Evolutionary conservation across 2,113 vertebrate species (phyloP), one percentile per base, ranked within the genome.

Genomic region (Phylloscopus whistleri): DNA sequence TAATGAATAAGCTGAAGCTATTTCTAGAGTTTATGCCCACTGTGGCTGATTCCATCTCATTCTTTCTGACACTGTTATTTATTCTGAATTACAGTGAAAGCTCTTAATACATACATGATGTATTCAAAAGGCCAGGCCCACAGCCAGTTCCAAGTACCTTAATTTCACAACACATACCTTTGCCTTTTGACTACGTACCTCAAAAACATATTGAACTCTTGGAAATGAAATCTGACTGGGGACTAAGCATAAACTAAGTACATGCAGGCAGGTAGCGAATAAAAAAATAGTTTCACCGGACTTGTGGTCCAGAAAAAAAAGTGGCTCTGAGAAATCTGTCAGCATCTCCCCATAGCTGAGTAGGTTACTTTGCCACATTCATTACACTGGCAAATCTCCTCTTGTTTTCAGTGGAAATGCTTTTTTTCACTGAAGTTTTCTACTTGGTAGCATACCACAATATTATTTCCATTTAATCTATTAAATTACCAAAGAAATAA

Each of bases 1-100:
- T 46, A 93, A 85, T 90, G 56, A 91, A 73, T 76, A 86, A 77
- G 81, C 35, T 67, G 43, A 58, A 92, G 75, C 63, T 84, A 53
- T 90, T 95, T 89, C 70, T 82, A n/a, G 58, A 77, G n/a, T 89
- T 89, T 92, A 73, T 90, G 39, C 55, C 44, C 78, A 39, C 70
- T 82, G 39, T 78, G 73, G 74, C 48, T 93, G 92, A 94, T 96
- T 88, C 39, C 24, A 77, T 75, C 84, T 95, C 26, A 60, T 93
- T 95, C 84, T 84, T 49, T 66, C 83, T 92, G 58, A 90, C 90
- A 89, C 89, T 48, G 31, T 79, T 66, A 90, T 79, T 95, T 93
- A 81, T 48, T 84, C 35, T 53, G 91, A 94, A 82, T 58, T 16
- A 2, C 8, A 11, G 52, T 74, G 84, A 22, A 84, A 93, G 79